Percentiles rank a stretch among this genome's conserved stretches.
Conservation (phyloP, 2,888 invertebrate species). For the Himalopsyche anomala region DNA sequence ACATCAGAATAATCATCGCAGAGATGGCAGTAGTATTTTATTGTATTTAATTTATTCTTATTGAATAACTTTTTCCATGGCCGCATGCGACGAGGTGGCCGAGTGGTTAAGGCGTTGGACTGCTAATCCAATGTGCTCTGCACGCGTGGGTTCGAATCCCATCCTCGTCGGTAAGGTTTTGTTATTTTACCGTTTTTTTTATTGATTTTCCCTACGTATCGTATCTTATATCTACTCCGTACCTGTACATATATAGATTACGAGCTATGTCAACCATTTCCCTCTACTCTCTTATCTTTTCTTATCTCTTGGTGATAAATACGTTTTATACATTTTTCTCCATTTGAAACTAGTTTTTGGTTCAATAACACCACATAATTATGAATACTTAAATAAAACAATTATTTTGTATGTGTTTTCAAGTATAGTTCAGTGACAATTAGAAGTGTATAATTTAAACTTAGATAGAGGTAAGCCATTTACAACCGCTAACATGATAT, state of each 20-base stretch:
- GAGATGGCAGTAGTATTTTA: constrained; percentile 45
- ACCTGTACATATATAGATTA: not conserved
- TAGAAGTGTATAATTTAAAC: too few species aligned
- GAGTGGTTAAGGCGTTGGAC: constrained; percentile 92
- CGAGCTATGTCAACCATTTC: not conserved
- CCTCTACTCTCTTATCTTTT: constrained; percentile 6
- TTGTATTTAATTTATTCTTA: not conserved
- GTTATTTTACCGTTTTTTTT: constrained; percentile 66
- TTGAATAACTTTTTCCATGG: not conserved
- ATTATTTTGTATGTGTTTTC: not conserved
- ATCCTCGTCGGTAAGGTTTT: constrained; percentile 80
- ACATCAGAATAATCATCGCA: not conserved
- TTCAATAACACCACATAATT: not conserved
- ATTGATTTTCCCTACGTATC: not conserved
- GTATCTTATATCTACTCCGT: not conserved
- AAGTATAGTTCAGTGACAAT: too few species aligned
- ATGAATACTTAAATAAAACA: not conserved
- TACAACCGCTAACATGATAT: too few species aligned
- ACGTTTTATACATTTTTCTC: not conserved
- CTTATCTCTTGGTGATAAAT: constrained; percentile 39
- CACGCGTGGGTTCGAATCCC: constrained; percentile 91
- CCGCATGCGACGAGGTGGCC: constrained; percentile 83
- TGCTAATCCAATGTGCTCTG: constrained; percentile 92
- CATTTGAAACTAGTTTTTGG: not conserved
- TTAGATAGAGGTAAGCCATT: too few species aligned